Percentiles rank a stretch among this genome's conserved stretches.
These are phyloP conservation scores for Lepus timidus DNA, from an alignment of 2,113 vertebrate species.

Conservation along the genomic window DNA sequence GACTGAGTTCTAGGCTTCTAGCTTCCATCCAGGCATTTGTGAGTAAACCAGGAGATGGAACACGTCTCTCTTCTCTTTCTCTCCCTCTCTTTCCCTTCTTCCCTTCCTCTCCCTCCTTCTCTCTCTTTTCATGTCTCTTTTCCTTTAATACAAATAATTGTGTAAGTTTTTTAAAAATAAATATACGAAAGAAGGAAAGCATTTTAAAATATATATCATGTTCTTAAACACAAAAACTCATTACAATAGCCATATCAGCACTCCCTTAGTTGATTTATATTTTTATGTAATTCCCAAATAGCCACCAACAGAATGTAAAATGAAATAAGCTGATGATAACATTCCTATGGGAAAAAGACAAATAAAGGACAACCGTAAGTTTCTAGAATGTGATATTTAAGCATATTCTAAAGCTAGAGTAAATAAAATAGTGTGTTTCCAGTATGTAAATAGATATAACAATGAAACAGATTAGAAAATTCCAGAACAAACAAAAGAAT, in stretches of 20 bases:
- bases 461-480: conserved; percentile 16
- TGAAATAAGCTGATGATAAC: neutral
- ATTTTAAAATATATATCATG: neutral
- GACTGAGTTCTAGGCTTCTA: too few relatives aligned
- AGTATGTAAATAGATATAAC: neutral
- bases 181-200: neutral
- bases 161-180: neutral
- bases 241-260: neutral
- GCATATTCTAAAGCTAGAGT: neutral
- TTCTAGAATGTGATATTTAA: neutral
- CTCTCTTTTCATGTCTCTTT: too few relatives aligned
- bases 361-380: neutral
- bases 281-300: conserved; percentile 11
- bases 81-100: too few relatives aligned
- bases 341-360: neutral
- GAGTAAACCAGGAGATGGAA: too few relatives aligned
- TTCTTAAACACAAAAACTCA: conserved; percentile 35
- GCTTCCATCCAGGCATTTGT: too few relatives aligned
- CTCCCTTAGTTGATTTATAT: neutral
- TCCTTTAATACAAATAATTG: too few relatives aligned
- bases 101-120: too few relatives aligned
- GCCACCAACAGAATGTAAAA: neutral
- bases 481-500: neutral
- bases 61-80: too few relatives aligned
- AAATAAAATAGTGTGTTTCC: neutral